Evolutionary conservation across 2,888 invertebrate genomes (phyloP).

Genomic region (Nephrotoma flavescens): DNA sequence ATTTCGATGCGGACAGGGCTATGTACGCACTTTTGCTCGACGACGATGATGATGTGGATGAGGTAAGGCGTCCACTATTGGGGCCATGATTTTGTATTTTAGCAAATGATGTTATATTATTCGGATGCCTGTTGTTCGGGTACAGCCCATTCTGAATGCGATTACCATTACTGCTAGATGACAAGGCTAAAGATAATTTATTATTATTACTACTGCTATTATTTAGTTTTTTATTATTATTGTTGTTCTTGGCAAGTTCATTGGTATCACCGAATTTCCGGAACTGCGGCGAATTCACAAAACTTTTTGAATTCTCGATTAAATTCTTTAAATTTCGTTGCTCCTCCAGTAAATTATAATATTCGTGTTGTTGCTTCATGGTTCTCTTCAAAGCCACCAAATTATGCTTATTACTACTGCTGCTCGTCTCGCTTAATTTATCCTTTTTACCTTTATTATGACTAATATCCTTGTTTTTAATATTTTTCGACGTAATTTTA

Average conservation of each 20-base stretch:
- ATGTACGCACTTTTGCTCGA: not conserved
- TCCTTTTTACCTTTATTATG: conserved; percentile 10
- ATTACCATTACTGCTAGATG: not conserved
- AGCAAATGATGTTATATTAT: not conserved
- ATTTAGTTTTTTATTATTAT: conserved; percentile 7
- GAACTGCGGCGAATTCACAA: conserved; percentile 8
- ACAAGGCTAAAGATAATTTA: not conserved
- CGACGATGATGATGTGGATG: not conserved
- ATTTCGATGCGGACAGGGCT: conserved; percentile 10
- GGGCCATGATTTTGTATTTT: conserved; percentile 3
- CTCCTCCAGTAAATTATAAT: conserved; percentile 14
- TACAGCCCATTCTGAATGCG: not conserved
- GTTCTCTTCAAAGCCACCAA: conserved; percentile 13
- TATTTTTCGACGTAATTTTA: not conserved
- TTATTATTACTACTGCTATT: not conserved
- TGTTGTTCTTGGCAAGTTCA: conserved; percentile 11
- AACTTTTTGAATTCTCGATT: conserved; percentile 1
- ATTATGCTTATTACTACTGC: conserved; percentile 10
- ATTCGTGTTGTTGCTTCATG: conserved; percentile 12
- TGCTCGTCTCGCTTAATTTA: conserved; percentile 4
- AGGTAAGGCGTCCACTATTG: not conserved
- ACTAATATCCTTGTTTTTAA: not conserved
- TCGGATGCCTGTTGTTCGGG: conserved; percentile 5
- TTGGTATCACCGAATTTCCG: conserved; percentile 16
- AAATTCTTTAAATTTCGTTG: conserved; percentile 7